Percentiles rank a stretch among this genome's conserved stretches.
phyloP scores from a whole-genome alignment of 2,888 invertebrate genomes.

The Strigamia transsilvanica region DNA sequence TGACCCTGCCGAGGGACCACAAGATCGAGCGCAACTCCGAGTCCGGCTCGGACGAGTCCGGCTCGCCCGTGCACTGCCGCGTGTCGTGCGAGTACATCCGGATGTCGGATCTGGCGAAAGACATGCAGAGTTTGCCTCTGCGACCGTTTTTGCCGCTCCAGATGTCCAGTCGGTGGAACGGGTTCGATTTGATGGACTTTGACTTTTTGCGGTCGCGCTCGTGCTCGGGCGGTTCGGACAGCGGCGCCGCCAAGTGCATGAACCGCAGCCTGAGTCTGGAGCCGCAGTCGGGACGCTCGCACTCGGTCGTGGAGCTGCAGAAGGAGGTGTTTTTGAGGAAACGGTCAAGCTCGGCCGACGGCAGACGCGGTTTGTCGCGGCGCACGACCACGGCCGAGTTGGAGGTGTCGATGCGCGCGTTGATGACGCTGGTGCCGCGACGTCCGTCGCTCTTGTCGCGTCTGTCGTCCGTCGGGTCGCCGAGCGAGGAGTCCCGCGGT shows the following conservation, averaged over 20 bases:
- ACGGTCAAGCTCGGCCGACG: slow-evolving; percentile 58
- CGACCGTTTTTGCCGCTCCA: slow-evolving; percentile 59
- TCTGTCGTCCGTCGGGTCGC: background rate
- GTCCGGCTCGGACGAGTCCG: background rate
- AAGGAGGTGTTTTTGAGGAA: slow-evolving; percentile 56
- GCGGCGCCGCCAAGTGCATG: background rate
- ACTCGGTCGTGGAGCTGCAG: slow-evolving; percentile 58
- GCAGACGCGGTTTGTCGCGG: slow-evolving; percentile 47
- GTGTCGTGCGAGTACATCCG: slow-evolving; percentile 50
- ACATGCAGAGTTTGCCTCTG: slow-evolving; percentile 55
- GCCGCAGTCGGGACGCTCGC: slow-evolving; percentile 57
- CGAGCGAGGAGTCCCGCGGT: background rate
- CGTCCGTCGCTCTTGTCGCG: background rate
- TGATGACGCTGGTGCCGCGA: background rate
- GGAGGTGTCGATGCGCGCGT: background rate
- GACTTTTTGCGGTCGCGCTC: slow-evolving; percentile 46
- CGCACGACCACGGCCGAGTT: slow-evolving; percentile 52
- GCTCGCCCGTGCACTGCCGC: background rate
- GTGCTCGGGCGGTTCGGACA: background rate
- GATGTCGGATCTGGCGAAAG: slow-evolving; percentile 40
- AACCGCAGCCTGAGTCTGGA: slow-evolving; percentile 44
- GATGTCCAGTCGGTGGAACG: slow-evolving; percentile 51
- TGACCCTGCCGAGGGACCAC: background rate
- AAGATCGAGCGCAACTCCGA: background rate
- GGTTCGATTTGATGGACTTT: background rate